These are phyloP conservation scores for Perdix hodgsoniae DNA, from an alignment of 2,797 vertebrate genomes.

Conservation along the genomic window DNA sequence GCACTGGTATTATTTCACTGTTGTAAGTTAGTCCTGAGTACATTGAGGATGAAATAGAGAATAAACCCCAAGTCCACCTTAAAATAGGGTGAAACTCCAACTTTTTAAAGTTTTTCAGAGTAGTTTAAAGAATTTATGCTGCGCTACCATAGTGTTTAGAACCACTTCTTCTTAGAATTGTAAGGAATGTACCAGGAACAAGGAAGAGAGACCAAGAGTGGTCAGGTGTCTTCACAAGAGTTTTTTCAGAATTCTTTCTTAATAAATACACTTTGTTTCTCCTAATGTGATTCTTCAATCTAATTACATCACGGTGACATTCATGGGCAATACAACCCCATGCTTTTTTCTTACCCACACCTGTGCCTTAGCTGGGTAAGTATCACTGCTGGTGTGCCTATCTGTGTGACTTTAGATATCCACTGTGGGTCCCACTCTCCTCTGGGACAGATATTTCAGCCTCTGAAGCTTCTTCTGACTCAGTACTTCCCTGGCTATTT, in stretches of 20 bases:
- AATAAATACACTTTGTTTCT: background rate
- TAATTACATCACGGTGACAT: background rate
- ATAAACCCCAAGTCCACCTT: background rate
- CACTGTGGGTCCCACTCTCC: background rate
- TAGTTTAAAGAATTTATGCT: background rate
- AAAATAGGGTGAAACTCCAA: background rate
- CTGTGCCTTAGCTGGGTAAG: background rate
- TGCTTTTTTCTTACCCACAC: background rate
- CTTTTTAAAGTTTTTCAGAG: rapidly evolving
- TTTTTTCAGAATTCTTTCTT: background rate
- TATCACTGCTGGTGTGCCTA: rapidly evolving
- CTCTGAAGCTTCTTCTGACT: background rate
- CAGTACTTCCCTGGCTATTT: rapidly evolving
- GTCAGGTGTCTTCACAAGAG: background rate
- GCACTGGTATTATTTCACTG: background rate
- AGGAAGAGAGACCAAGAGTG: background rate
- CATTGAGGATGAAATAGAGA: background rate
- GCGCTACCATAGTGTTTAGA: background rate
- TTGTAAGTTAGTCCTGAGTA: background rate
- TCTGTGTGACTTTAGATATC: rapidly evolving
- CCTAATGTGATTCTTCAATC: background rate
- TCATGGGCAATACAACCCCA: background rate
- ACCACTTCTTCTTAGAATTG: background rate
- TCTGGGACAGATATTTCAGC: background rate
- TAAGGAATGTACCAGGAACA: rapidly evolving